Evolutionary conservation across 37 sponge, comb jelly and placozoan genomes (phyloP).

Genomic region (Sycon ciliatum): DNA sequence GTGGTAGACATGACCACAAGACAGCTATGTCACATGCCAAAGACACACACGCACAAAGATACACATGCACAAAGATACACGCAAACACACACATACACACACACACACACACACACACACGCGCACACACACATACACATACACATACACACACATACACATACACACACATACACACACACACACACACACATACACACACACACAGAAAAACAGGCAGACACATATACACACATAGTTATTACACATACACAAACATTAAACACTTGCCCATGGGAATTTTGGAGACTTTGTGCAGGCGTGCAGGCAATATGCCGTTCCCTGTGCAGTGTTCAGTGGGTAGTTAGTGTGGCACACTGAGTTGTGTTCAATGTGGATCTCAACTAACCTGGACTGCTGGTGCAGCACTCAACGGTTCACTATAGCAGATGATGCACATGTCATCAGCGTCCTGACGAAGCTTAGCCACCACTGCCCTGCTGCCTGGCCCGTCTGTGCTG

Average conservation of each 20-base stretch:
- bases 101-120: background rate
- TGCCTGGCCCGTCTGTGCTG: slow-evolving; percentile 16
- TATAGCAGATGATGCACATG: slow-evolving; percentile 98
- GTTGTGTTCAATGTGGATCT: background rate
- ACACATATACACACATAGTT: no score
- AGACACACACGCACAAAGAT: background rate
- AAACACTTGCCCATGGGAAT: no score
- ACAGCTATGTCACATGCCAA: slow-evolving; percentile 37
- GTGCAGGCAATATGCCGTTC: no score
- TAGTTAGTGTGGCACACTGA: no score
- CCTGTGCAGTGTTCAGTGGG: no score
- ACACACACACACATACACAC: background rate
- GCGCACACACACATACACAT: background rate
- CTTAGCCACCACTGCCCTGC: background rate
- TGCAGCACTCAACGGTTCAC: slow-evolving; percentile 75
- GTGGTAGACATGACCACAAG: slow-evolving; percentile 94
- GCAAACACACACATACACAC: no score
- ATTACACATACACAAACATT: no score
- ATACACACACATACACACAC: background rate
- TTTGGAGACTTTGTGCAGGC: no score
- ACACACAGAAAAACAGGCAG: no score
- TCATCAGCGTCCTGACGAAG: slow-evolving; percentile 94
- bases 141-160: background rate
- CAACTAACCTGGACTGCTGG: slow-evolving; percentile 59
- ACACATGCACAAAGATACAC: no score